These are phyloP conservation scores for Chaitophorus viminalis DNA, from an alignment of 2,888 invertebrate genomes.

Conservation along the genomic window DNA sequence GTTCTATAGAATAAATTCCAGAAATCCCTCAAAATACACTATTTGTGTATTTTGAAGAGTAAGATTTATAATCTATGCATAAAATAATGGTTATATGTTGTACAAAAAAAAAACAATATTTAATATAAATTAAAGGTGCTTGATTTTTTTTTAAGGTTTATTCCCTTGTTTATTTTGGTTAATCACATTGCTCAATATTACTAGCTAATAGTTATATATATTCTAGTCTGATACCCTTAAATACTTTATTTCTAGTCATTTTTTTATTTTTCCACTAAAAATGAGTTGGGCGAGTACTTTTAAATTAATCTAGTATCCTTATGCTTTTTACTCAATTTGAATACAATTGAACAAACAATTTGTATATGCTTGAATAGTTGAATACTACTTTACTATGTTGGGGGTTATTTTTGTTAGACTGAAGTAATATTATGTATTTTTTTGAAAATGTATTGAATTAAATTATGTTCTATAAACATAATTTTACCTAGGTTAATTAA, in stretches of 20 bases:
- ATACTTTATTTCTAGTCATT: slow-evolving; percentile 36
- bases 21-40: slow-evolving; percentile 34
- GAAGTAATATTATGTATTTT: not conserved
- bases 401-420: not conserved
- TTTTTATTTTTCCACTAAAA: not conserved
- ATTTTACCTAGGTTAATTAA: too few relatives aligned
- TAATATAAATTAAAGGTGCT: slow-evolving; percentile 54
- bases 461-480: too few relatives aligned
- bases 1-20: slow-evolving; percentile 5
- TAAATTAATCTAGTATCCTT: not conserved
- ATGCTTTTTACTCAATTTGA: not conserved
- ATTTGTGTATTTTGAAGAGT: slow-evolving; percentile 11
- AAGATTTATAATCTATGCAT: slow-evolving; percentile 43
- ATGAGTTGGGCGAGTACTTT: slow-evolving; percentile 42
- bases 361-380: not conserved
- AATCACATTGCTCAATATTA: slow-evolving; percentile 56
- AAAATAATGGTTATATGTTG: slow-evolving; percentile 19
- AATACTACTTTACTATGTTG: not conserved
- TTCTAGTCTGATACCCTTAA: slow-evolving; percentile 38
- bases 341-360: not conserved
- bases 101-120: slow-evolving; percentile 41
- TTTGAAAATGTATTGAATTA: not conserved
- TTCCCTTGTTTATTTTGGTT: slow-evolving; percentile 45
- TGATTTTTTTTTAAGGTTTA: slow-evolving; percentile 33
- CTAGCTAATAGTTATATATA: slow-evolving; percentile 27